Evolutionary conservation across 2,797 vertebrate species (phyloP), one percentile per base, ranked within the genome.

Genomic region (Stomatorhinus walkeri): DNA sequence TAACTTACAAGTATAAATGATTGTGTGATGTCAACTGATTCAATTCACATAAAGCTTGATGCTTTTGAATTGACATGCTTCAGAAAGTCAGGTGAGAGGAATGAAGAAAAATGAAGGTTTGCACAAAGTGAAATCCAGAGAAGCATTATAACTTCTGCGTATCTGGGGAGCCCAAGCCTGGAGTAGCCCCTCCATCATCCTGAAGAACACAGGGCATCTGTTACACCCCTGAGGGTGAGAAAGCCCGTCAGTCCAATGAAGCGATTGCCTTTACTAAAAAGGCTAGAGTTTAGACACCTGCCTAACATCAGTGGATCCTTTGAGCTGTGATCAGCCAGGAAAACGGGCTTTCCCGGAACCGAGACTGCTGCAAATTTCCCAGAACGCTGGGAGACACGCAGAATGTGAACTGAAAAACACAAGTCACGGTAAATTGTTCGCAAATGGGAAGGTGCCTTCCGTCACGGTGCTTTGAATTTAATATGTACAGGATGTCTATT

Each of bases 261-360:
- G 68, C 32, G 14, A 79, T 16, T 79, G 72, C 32, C 36, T 79
- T 22, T 84, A 8, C 40, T 10, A 16, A 49, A 84, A 56, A 83
- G 4, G 14, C 49, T 28, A 83, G 40, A 36, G 51, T 83, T 59
- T 83, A 40, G 51, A 52, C 76, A 88, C 76, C 64, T 88, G 88
- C 72, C 59, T 83, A 51, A 88, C 72, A 88, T 88, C 72, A 19
- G 24, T 19, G 19, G 76, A 52, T 54, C 52, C 36, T 88, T 88
- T 36, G 36, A 88, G 36, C 32, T 59, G 36, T 28, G 32, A 76
- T 59, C 76, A 83, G 76, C 32, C 79, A 36, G 49, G 54, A 88
- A 88, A 56, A 56, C 2, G 22, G 72, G 49, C 72, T 24, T 32
- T 49, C 76, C 76, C 16, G 16, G 43, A n/a, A 49, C 43, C 1